Base-by-base conservation (phyloP, 2,797 vertebrate species). In the Coendou prehensilis region DNA sequence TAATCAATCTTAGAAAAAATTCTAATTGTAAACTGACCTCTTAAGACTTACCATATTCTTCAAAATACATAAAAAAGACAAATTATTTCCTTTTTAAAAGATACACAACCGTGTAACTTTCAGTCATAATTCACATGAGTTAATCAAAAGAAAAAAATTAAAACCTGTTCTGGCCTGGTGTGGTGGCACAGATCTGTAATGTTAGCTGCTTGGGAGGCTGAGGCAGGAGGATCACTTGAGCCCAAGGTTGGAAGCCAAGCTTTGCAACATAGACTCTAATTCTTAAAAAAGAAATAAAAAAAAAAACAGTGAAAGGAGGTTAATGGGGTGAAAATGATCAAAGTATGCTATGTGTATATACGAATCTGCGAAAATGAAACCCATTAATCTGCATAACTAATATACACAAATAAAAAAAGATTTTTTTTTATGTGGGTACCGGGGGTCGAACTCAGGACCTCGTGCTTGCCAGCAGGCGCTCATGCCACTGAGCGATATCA, bases 31-130 rank as follows among this genome's bases (percentile, higher is more conserved):
- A 89, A 84, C 50, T 87, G 15, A 13, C 41, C 91, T 59, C 50
- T 78, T 93, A 82, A 93, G 41, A n/a, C 78, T 94, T 90, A 83
- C 59, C 85, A 69, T 61, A 86, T 71, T 96, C 47, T 54, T 92
- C 67, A 89, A 85, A 78, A 79, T 82, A 93, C 61, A 92, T 89
- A 80, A 52, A 87, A 94, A 91, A 69, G n/a, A 52, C 2, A 89
- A 81, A 80, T 17, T 14, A 86, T 87, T 93, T 96, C 4, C 54
- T 64, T 94, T 90, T 89, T 22, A 52, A 91, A 86, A 63, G 6
- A 81, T 41, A 78, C 2, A 94, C 76, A 75, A 83, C 45, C 87
- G 18, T 64, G 83, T 57, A 89, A 79, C 4, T 87, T 47, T 96
- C 47, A 64, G 33, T 71, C 47, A 95, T 80, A 93, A 82, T 87